phyloP scores from a whole-genome alignment of 2,797 vertebrate species.

The Ctenosaura bakeri region DNA sequence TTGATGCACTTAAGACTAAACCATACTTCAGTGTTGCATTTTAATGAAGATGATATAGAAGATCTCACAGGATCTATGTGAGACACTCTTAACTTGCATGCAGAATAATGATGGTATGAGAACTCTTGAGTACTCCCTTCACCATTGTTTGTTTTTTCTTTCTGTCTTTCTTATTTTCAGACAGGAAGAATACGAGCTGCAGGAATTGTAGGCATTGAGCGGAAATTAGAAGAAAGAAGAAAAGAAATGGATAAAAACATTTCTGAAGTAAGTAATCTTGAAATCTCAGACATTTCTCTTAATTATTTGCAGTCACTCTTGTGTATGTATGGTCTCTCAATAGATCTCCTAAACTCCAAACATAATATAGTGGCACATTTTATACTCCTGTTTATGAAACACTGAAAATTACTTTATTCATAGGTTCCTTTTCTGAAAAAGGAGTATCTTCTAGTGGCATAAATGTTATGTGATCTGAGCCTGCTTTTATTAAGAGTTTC shows the following conservation, averaged over 20 bases:
- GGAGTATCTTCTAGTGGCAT: not conserved
- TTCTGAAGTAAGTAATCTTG: conserved; percentile 89
- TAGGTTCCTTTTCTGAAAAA: conserved; percentile 47
- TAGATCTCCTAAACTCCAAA: not conserved
- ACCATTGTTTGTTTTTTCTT: conserved; percentile 49
- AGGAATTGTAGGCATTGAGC: conserved; percentile 97
- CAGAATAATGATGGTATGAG: conserved; percentile 48
- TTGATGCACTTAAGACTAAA: not conserved
- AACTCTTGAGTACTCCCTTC: conserved; percentile 64
- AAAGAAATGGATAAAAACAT: conserved; percentile 99
- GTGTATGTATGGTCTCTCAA: not conserved
- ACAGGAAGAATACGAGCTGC: conserved; percentile 95
- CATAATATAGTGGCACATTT: conserved; percentile 28
- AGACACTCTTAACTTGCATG: conserved; percentile 18
- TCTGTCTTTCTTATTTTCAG: conserved; percentile 74
- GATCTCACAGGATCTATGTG: not conserved
- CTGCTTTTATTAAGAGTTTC: not conserved
- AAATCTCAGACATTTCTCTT: conserved; percentile 43
- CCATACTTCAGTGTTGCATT: not conserved
- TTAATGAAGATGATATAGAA: not conserved
- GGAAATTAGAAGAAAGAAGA: conserved; percentile 97
- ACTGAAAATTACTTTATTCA: conserved; percentile 33
- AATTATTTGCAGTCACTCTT: conserved; percentile 54
- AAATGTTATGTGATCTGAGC: not conserved
- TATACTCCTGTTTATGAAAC: not conserved